Evolutionary conservation across 2,888 invertebrate genomes (phyloP).

Genomic region (Ophioninae sp.): DNA sequence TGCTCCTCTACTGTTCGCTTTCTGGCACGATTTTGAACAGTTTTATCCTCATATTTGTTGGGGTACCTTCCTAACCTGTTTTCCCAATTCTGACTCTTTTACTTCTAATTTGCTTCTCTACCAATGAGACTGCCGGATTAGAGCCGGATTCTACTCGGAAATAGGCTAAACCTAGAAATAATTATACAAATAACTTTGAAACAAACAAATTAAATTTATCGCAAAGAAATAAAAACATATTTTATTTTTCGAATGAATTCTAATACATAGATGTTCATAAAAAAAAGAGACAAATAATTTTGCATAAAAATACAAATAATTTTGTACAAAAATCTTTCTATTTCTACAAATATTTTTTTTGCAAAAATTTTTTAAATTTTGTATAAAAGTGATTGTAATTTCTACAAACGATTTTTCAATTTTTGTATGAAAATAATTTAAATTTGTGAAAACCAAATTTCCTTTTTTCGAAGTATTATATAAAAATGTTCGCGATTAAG

Average conservation of each 20-base stretch:
- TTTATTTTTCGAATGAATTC: slow-evolving; percentile 17
- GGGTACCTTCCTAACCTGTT: not conserved
- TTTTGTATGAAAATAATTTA: not conserved
- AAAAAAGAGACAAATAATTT: no score
- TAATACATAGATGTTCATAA: no score
- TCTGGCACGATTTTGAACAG: not conserved
- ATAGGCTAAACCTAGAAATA: no score
- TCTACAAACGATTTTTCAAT: not conserved
- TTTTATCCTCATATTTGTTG: not conserved
- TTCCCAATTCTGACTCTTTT: not conserved
- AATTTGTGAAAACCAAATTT: not conserved
- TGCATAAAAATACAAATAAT: not conserved
- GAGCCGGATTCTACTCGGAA: no score
- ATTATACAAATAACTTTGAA: no score
- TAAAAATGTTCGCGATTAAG: not conserved
- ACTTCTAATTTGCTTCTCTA: not conserved
- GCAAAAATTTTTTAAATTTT: no score
- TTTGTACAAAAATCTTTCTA: not conserved
- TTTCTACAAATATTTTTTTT: not conserved
- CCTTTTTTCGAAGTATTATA: not conserved
- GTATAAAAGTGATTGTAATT: not conserved
- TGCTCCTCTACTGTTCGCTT: not conserved
- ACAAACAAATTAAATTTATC: no score
- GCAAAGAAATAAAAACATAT: not conserved
- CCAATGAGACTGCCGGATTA: not conserved